Conservation (phyloP, 2,113 vertebrate species). For the Petromus typicus region DNA sequence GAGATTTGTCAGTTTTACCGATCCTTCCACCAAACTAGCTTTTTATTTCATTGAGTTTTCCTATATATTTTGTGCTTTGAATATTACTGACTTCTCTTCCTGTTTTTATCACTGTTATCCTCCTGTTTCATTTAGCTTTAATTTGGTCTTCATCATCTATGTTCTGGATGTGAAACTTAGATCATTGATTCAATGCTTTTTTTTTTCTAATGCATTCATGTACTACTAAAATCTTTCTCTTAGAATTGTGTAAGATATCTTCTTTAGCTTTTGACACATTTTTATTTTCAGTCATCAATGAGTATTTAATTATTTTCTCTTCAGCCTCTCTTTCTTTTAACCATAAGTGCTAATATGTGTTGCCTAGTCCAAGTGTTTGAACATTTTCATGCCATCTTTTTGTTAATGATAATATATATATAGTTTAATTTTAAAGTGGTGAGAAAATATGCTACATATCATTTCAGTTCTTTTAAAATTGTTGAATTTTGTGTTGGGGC, state of each 20-base stretch:
- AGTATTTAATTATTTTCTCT: not conserved
- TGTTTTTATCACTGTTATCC: not conserved
- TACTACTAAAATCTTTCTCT: not conserved
- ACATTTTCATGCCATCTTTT: not conserved
- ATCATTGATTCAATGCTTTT: not conserved
- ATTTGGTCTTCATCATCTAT: not conserved
- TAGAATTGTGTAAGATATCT: too few relatives aligned
- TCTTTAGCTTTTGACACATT: not conserved
- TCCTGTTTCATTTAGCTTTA: not conserved
- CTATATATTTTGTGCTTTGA: not conserved
- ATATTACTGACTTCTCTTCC: not conserved
- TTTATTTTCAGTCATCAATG: not conserved
- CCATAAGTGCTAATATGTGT: not conserved
- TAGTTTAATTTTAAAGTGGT: not conserved
- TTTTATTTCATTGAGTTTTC: not conserved
- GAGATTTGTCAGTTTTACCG: not conserved
- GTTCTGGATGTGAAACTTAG: not conserved
- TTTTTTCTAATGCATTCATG: not conserved
- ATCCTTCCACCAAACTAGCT: too few relatives aligned
- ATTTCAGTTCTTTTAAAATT: not conserved
- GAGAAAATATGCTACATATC: not conserved
- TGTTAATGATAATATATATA: not conserved
- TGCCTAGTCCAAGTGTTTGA: not conserved
- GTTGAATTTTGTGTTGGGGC: not conserved
- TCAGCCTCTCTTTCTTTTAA: not conserved